Conservation (phyloP, 2,888 invertebrate species). For the Eristalis pertinax region DNA sequence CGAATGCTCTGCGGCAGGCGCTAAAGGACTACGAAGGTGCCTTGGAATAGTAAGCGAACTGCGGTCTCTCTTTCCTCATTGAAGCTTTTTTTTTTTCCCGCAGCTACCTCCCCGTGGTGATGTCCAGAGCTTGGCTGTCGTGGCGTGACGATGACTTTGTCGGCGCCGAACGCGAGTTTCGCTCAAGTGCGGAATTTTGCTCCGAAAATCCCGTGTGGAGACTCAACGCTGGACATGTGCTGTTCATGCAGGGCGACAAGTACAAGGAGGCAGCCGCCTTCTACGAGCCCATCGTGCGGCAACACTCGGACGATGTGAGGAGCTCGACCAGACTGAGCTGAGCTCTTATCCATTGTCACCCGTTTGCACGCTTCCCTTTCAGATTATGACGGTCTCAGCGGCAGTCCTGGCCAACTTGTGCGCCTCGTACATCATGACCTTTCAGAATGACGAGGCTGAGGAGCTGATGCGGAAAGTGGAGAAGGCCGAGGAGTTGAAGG, state of each 20-base stretch:
- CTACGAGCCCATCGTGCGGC: constrained; percentile 98
- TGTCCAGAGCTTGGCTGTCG: constrained; percentile 99
- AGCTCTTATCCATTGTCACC: not conserved
- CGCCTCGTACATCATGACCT: constrained; percentile 99
- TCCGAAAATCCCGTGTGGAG: constrained; percentile 98
- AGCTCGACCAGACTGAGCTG: not conserved
- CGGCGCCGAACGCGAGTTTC: constrained; percentile 97
- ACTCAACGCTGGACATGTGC: constrained; percentile 98
- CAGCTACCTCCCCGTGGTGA: constrained; percentile 97
- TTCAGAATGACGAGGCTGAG: constrained; percentile 99
- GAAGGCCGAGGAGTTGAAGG: constrained; percentile 96
- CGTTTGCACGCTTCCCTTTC: constrained; percentile 73
- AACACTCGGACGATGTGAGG: constrained; percentile 92
- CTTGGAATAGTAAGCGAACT: constrained; percentile 85
- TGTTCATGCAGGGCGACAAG: constrained; percentile 99
- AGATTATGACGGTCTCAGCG: constrained; percentile 97
- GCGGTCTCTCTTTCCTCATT: not conserved
- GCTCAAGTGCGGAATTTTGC: constrained; percentile 98
- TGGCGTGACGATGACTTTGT: constrained; percentile 98
- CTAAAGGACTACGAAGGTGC: constrained; percentile 94
- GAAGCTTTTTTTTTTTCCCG: constrained; percentile 8
- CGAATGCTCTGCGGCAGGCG: constrained; percentile 93
- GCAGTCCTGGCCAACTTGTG: constrained; percentile 99
- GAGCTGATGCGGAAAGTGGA: constrained; percentile 99
- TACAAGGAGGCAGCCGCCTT: constrained; percentile 99